These are phyloP conservation scores for Cryptomyrus ogoouensis DNA, from an alignment of 2,113 vertebrate genomes.

Conservation along the genomic window DNA sequence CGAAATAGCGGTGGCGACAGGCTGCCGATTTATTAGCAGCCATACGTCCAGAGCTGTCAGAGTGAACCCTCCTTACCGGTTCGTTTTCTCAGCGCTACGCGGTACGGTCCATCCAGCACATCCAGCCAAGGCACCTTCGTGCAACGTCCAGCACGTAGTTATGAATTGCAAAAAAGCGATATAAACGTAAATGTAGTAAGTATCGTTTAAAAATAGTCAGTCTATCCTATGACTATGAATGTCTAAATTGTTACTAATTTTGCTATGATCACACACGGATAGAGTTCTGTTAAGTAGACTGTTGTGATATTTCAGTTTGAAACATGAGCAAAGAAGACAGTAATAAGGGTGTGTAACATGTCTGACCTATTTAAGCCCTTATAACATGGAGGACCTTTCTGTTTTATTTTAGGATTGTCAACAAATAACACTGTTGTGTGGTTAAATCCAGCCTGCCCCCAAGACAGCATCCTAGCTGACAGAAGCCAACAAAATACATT, in stretches of 20 bases:
- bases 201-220: background rate
- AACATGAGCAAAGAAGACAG: background rate
- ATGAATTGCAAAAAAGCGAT: background rate
- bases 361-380: background rate
- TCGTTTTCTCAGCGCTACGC: background rate
- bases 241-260: background rate
- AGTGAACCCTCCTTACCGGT: background rate
- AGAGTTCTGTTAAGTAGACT: background rate
- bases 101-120: background rate
- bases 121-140: background rate
- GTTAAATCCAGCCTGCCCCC: background rate
- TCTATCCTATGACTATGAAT: background rate
- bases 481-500: background rate
- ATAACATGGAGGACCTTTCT: background rate
- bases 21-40: background rate
- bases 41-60: background rate
- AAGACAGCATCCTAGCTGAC: background rate
- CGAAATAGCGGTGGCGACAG: constrained; percentile 17
- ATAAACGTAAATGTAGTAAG: background rate
- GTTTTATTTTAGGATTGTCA: background rate
- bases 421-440: background rate
- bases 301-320: background rate
- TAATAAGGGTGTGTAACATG: background rate
- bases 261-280: background rate
- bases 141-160: background rate